These are phyloP conservation scores for Archegozetes longisetosus DNA, from an alignment of 1,140 invertebrate genomes.

Conservation along the genomic window DNA sequence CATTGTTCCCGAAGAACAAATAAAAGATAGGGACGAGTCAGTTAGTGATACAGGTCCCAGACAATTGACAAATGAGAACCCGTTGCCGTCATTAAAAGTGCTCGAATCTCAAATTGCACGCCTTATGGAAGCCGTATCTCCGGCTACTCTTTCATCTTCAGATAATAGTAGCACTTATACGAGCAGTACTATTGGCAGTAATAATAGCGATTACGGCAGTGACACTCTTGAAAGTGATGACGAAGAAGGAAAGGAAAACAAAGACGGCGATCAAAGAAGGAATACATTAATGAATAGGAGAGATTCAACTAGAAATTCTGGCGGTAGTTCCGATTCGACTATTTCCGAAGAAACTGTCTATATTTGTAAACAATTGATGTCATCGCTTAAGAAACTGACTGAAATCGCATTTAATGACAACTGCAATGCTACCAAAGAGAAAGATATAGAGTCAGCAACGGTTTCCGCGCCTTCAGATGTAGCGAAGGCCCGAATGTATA, in stretches of 20 bases:
- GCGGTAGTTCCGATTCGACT: neutral
- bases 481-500: constrained; percentile 76
- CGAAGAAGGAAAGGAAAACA: constrained; percentile 10
- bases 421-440: constrained; percentile 18
- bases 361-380: constrained; percentile 23
- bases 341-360: constrained; percentile 22
- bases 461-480: constrained; percentile 45
- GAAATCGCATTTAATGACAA: constrained; percentile 17
- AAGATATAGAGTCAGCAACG: constrained; percentile 49
- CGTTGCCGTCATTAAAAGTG: constrained; percentile 14
- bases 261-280: neutral
- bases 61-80: constrained; percentile 4
- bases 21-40: neutral
- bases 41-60: neutral
- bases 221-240: constrained; percentile 22
- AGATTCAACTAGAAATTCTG: neutral
- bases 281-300: neutral
- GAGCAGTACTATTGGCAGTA: constrained; percentile 20
- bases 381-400: constrained; percentile 34
- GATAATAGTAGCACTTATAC: constrained; percentile 14
- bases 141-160: constrained; percentile 6
- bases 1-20: neutral
- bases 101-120: constrained; percentile 21
- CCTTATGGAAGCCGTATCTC: constrained; percentile 22
- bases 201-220: constrained; percentile 23